Evolutionary conservation across 2,888 invertebrate species (phyloP).

Genomic region (Archips xylosteana): DNA sequence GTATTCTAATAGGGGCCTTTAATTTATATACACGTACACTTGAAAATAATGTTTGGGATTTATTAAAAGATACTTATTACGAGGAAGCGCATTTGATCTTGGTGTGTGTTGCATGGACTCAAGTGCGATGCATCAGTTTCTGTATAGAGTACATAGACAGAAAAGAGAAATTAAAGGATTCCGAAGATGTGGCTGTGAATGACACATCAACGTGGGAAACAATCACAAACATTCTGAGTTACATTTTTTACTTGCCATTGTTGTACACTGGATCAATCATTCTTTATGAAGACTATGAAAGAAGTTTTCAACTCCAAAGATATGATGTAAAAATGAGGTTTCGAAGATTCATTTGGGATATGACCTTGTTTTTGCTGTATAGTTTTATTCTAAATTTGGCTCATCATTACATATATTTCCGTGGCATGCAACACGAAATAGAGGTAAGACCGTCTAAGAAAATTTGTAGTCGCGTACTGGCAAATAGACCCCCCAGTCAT

Average conservation of each 20-base stretch:
- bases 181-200: conserved; percentile 41
- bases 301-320: conserved; percentile 62
- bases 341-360: conserved; percentile 70
- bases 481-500: not conserved
- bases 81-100: conserved; percentile 84
- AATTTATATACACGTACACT: conserved; percentile 81
- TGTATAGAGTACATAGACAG: conserved; percentile 85
- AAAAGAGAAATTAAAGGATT: conserved; percentile 51
- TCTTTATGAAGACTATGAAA: conserved; percentile 89
- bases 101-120: conserved; percentile 88
- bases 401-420: conserved; percentile 93
- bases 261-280: conserved; percentile 94
- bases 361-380: conserved; percentile 88
- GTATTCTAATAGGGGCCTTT: conserved; percentile 76
- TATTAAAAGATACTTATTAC: conserved; percentile 73
- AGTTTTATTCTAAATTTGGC: conserved; percentile 88
- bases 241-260: conserved; percentile 93
- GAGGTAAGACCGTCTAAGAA: conserved; percentile 73
- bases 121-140: conserved; percentile 91
- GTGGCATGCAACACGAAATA: conserved; percentile 89
- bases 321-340: conserved; percentile 63
- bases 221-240: conserved; percentile 87
- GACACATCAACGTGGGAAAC: conserved; percentile 45
- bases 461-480: not conserved
- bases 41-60: conserved; percentile 75